Conservation (phyloP, 2,797 vertebrate species). For the Eospalax fontanierii region DNA sequence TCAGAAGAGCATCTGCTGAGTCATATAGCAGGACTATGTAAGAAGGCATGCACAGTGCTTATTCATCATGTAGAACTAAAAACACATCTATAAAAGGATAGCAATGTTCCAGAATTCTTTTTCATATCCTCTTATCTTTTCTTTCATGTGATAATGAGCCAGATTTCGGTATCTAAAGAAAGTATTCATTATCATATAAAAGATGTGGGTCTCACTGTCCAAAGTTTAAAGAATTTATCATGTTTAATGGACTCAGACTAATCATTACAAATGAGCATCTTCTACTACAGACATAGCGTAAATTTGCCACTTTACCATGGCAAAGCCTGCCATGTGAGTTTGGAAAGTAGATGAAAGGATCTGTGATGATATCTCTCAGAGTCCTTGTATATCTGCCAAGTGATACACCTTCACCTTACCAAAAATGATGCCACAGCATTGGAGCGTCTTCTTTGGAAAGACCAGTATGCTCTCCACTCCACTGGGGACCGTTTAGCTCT, state of each 20-base stretch:
- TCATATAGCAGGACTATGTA: background rate
- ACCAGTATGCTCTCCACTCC: background rate
- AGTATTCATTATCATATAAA: background rate
- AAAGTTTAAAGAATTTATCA: background rate
- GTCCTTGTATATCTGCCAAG: background rate
- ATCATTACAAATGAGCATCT: background rate
- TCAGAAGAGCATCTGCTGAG: background rate
- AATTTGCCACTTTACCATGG: background rate
- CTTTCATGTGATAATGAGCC: background rate
- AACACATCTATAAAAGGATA: background rate
- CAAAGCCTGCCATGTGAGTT: background rate
- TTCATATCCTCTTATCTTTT: background rate
- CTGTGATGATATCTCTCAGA: background rate
- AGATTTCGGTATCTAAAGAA: background rate
- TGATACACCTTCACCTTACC: background rate
- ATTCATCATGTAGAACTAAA: background rate
- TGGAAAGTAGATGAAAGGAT: background rate
- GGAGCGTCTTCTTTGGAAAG: background rate
- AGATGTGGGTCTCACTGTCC: background rate
- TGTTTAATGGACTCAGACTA: conserved; percentile 20
- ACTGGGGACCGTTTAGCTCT: background rate
- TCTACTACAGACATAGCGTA: background rate
- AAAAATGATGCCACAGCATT: background rate
- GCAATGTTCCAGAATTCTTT: background rate
- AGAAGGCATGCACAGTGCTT: background rate